Base-by-base conservation (phyloP, 92 coral and sea anemone genomes). In the Palythoa caribaeorum region DNA sequence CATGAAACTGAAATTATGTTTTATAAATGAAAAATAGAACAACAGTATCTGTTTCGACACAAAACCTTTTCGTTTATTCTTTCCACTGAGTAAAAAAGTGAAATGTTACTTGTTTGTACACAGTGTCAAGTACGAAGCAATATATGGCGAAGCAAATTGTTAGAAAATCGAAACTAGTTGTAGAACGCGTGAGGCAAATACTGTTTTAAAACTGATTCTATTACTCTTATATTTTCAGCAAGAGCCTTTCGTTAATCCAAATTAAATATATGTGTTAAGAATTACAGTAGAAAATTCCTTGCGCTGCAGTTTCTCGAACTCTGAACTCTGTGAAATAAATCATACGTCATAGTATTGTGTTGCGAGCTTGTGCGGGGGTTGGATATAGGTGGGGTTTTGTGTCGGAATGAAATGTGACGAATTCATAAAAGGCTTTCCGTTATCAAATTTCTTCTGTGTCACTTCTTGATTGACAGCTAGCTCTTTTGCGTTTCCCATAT, bases 361-460 rank as follows among this genome's bases (percentile, higher is more conserved):
- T 5, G 3, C 13, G 13, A 73, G 47, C 7, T 44, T 44, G 50
- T 40, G 78, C 78, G 78, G 78, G 78, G 78, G 78, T 54, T 15
- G 54, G 40, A 12, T 37, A 3, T 36, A 51, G 78, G 44, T 6
- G 39, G 53, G 55, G 44, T 21, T 73, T 73, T 13, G 78, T 73
- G 78, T 39, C 78, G 78, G 53, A 73, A 73, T 17, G 15, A 16
- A 55, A 40, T 73, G 39, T 73, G 78, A 73, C 13, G 78, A 73
- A 73, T 73, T 73, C 78, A 36, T 73, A 14, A 14, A 36, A 73
- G 17, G 17, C 28, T 11, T 73, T 73, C 55, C 52, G 35, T 73
- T 39, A 40, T 73, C 78, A 73, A 73, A 73, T 17, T 37, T 73
- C 78, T 73, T 37, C 44, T 21, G 78, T 38, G 38, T 73, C 53